Base-by-base conservation (phyloP, 2,888 invertebrate genomes). In the Agriopis aurantiaria region DNA sequence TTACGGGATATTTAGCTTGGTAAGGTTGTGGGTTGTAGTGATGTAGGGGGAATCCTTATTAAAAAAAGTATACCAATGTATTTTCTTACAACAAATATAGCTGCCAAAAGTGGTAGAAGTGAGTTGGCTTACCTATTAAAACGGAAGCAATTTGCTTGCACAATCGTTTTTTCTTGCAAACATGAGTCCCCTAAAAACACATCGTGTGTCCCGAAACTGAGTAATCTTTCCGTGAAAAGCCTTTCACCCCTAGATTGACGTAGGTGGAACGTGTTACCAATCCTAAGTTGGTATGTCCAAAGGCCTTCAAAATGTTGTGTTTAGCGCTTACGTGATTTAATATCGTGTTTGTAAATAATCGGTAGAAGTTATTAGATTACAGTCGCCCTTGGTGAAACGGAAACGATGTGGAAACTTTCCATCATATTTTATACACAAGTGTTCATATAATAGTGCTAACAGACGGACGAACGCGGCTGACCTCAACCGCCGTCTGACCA, bases 251-350 rank as follows among this genome's bases (percentile, higher is more conserved):
- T 52, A 49, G 61, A 61, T 43, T 51, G 61, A 61, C 53, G 53
- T 62, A 53, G 52, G 43, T 33, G 45, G 45, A 40, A 59, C 59
- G 53, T 49, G 52, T 59, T 14, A 12, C 40, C 48, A 64, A 64
- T 51, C 4, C 43, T 49, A 49, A 23, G 49, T 43, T 58, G 46
- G 4, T 48, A 56, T 55, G 46, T 48, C 40, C 11, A 49, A 41
- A 12, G 41, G 17, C 56, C 56, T 56, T 56, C 63, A 17, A 46
- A 63, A 49, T 12, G 56, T 51, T 43, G 64, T 57, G 48, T 57
- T 65, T 58, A 68, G 53, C 48, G 63, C 48, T 71, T 62, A 59
- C 68, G 72, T 68, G 73, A 73, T 75, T 73, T 68, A 69, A 73
- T 64, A 59, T 71, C 71, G 49, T 72, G 74, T 52, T 65, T 55